phyloP scores from a whole-genome alignment of 2,113 vertebrate genomes.

The Numenius arquata region DNA sequence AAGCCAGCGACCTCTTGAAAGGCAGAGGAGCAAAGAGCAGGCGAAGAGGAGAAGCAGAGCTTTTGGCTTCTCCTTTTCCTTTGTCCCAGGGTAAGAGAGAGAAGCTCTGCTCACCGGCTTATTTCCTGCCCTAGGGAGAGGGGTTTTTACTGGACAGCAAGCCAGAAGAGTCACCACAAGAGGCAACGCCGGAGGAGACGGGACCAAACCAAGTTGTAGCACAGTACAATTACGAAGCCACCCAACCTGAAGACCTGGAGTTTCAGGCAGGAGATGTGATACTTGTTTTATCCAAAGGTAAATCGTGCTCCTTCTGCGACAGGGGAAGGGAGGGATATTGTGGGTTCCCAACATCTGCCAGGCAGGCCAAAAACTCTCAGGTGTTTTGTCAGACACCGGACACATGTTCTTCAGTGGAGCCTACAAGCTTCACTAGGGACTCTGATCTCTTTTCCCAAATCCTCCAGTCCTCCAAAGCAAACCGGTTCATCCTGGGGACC shows the following conservation, averaged over 20 bases:
- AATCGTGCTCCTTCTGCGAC: background rate
- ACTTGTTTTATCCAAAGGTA: conserved; percentile 81
- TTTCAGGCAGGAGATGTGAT: conserved; percentile 87
- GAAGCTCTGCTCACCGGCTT: background rate
- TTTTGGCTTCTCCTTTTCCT: background rate
- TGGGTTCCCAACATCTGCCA: background rate
- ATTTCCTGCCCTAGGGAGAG: conserved; percentile 59
- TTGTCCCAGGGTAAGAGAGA: background rate
- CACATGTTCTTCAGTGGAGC: background rate
- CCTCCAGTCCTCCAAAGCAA: background rate
- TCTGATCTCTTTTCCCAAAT: background rate
- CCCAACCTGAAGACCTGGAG: conserved; percentile 86
- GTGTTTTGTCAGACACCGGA: background rate
- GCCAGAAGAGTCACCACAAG: background rate
- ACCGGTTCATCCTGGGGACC: background rate
- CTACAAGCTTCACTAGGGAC: background rate
- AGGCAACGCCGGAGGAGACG: fast-evolving
- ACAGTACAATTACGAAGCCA: conserved; percentile 81
- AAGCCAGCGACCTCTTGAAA: background rate
- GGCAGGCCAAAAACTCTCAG: background rate
- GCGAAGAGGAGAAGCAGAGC: background rate
- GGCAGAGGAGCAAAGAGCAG: background rate
- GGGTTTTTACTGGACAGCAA: conserved; percentile 26
- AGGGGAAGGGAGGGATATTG: background rate
- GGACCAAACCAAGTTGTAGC: conserved; percentile 75